phyloP scores from a whole-genome alignment of 2,888 invertebrate genomes.

The Pachymerium ferrugineum region DNA sequence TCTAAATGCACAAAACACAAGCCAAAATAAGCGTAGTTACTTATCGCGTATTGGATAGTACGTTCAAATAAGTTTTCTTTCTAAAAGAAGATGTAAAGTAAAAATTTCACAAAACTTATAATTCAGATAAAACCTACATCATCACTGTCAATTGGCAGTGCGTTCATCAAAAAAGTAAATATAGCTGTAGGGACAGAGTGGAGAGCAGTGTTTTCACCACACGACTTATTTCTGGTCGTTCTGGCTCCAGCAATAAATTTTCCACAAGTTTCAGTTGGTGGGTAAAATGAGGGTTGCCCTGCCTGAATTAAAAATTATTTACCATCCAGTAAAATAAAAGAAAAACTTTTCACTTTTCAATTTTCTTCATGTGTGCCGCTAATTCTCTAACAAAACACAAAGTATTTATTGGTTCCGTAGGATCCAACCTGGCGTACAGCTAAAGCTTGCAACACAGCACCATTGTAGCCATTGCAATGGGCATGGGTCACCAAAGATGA shows the following conservation, averaged over 20 bases:
- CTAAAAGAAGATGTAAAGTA: no score
- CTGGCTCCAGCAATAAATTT: not conserved
- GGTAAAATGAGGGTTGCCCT: not conserved
- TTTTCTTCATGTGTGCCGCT: conserved; percentile 52
- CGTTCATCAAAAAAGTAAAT: conserved; percentile 57
- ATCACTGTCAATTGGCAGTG: conserved; percentile 37
- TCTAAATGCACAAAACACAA: no score
- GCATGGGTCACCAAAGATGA: conserved; percentile 60
- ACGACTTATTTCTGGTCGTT: not conserved
- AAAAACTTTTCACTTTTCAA: conserved; percentile 43
- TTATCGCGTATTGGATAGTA: conserved; percentile 62
- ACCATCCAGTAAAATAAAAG: no score
- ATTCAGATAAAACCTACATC: conserved; percentile 35
- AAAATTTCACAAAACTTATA: no score
- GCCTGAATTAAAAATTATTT: not conserved
- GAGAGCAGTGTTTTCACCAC: conserved; percentile 51
- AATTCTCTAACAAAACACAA: conserved; percentile 53
- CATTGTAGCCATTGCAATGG: conserved; percentile 48
- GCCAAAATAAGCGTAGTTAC: not conserved
- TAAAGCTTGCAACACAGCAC: conserved; percentile 47
- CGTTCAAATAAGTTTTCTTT: conserved; percentile 52
- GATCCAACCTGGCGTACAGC: conserved; percentile 44
- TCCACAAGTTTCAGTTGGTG: not conserved
- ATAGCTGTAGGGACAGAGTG: conserved; percentile 67
- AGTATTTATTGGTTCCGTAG: conserved; percentile 53